Conservation (phyloP, 2,113 vertebrate species). For the Ivindomyrus marchei region DNA sequence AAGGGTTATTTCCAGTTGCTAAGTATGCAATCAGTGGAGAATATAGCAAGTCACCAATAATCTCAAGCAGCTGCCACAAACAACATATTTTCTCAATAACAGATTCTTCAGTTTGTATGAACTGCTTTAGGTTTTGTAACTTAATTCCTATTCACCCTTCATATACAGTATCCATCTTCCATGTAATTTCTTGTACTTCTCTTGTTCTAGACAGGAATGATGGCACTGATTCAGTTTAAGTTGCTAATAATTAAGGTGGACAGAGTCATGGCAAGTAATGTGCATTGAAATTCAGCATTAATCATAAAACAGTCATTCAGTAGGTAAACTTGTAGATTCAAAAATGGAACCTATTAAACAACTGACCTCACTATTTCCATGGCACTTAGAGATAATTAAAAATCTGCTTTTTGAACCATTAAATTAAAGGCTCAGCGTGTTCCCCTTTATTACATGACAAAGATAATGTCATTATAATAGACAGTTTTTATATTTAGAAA, state of each 20-base stretch:
- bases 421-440: conserved; percentile 37
- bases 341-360: conserved; percentile 15
- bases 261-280: neutral
- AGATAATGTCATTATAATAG: conserved; percentile 33
- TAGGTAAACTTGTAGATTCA: conserved; percentile 8
- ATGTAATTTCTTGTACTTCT: neutral
- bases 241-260: neutral
- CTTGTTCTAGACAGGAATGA: neutral
- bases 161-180: neutral
- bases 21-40: neutral
- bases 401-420: conserved; percentile 33
- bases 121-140: neutral
- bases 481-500: conserved; percentile 31
- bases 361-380: conserved; percentile 5
- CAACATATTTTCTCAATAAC: neutral
- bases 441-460: conserved; percentile 13
- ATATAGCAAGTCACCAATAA: neutral
- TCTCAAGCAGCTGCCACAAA: neutral
- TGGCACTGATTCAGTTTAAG: neutral
- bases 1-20: neutral
- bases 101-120: neutral
- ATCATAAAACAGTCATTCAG: neutral
- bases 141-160: neutral
- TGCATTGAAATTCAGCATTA: neutral
- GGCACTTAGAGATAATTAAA: conserved; percentile 34